phyloP scores from a whole-genome alignment of 2,797 vertebrate species.

The Eleutherodactylus coqui region DNA sequence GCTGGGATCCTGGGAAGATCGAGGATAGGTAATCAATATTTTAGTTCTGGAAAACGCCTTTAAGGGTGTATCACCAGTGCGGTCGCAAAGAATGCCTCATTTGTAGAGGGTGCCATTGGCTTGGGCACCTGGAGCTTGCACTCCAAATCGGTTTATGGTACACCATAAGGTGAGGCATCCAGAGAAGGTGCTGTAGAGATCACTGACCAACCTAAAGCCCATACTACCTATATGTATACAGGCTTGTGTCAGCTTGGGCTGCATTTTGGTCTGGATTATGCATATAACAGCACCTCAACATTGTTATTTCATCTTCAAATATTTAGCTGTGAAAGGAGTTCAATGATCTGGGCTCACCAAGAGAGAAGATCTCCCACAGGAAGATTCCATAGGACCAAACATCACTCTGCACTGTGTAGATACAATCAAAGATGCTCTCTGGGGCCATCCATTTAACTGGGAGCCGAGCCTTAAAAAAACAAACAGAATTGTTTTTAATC shows the following conservation, averaged over 20 bases:
- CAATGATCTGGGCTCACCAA: constrained; percentile 79
- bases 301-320: neutral
- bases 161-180: neutral
- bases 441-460: constrained; percentile 99
- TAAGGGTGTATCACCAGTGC: too few relatives aligned
- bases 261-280: neutral
- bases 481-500: neutral
- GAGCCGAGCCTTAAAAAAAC: constrained; percentile 86
- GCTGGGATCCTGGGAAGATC: too few relatives aligned
- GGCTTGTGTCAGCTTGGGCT: neutral
- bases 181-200: neutral
- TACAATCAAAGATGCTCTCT: constrained; percentile 96
- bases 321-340: neutral
- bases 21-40: too few relatives aligned
- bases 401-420: constrained; percentile 97
- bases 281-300: neutral
- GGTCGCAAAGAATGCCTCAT: too few relatives aligned
- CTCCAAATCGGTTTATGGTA: neutral
- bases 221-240: too few relatives aligned
- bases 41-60: too few relatives aligned
- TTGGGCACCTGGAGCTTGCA: neutral
- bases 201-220: too few relatives aligned
- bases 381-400: constrained; percentile 99
- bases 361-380: constrained; percentile 98
- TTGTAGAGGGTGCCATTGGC: too few relatives aligned